Evolutionary conservation across 2,113 vertebrate genomes (phyloP).

Genomic region (Cyphomyrus discorhynchus): DNA sequence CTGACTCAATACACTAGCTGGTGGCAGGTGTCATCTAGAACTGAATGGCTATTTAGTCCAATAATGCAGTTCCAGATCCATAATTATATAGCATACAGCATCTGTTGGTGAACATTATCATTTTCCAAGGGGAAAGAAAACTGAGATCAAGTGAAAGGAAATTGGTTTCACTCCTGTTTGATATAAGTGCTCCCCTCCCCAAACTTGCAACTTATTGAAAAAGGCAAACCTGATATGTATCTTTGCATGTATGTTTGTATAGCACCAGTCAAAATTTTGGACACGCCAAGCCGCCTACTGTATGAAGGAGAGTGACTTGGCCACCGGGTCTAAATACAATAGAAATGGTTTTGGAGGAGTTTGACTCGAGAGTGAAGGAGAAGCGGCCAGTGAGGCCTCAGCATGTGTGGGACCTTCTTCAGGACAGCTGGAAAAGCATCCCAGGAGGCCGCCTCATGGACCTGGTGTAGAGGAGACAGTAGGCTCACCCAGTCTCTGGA

Average conservation of each 20-base stretch:
- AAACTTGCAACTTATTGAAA: background rate
- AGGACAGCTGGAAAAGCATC: background rate
- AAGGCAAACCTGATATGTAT: background rate
- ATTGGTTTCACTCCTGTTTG: background rate
- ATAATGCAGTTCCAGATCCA: background rate
- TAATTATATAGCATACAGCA: background rate
- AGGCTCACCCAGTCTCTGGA: background rate
- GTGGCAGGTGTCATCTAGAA: background rate
- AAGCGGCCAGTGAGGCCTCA: background rate
- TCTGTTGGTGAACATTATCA: slow-evolving; percentile 4
- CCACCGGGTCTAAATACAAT: background rate
- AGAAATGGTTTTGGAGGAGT: background rate
- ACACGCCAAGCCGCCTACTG: background rate
- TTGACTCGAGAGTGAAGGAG: background rate
- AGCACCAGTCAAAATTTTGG: background rate
- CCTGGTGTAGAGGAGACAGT: background rate
- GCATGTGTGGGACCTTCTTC: background rate
- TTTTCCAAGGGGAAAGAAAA: background rate
- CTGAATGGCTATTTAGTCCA: background rate
- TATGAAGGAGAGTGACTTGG: background rate
- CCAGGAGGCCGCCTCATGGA: background rate
- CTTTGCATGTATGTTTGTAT: background rate
- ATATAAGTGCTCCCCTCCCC: background rate
- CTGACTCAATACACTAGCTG: background rate
- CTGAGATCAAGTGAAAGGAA: background rate